Base-by-base conservation (phyloP, 2,797 vertebrate genomes). In the Epinephelus awoara region DNA sequence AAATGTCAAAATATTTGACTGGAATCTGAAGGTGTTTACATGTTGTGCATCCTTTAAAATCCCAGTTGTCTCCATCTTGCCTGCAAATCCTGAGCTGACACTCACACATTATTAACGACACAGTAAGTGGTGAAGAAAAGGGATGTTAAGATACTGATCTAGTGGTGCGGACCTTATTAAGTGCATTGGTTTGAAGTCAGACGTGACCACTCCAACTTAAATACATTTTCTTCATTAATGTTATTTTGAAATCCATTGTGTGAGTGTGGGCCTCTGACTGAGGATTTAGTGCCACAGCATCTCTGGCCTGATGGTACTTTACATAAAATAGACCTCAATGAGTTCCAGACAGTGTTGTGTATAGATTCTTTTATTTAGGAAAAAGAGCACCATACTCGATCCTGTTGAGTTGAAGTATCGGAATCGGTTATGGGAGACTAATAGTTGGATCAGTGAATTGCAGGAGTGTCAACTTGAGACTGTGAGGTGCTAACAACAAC, bases 291-390 rank as follows among this genome's bases (percentile, higher is more conserved):
- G 10, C 23, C 9, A 4, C 0, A 1, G 19, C 19, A 63, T 68
- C 29, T 4, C 52, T 54, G n/a, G 19, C 38, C 52, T 56, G n/a
- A 54, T 21, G 13, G 56, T 56, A 23, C 21, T 19, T 27, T 46
- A 15, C 29, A 52, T 71, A 13, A 50, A 47, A 57, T 42, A 42
- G 34, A 34, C 34, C 34, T 34, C 34, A 34, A 34, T 10, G 5
- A 63, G 40, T 62, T 58, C 18, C 19, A 14, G 6, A 38, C 61
- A 67, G 47, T 56, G 52, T 56, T 61, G 44, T 61, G 29, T 40
- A 38, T 50, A 38, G 7, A 59, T 61, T 62, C 75, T 6, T 6
- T 56, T 46, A 49, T 74, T 25, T 51, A 14, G n/a, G 19, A 15
- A 34, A 65, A 54, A 40, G 34, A 63, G 13, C 15, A 14, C 1